phyloP scores from a whole-genome alignment of 2,888 invertebrate species.

The Epinotia brunnichana region DNA sequence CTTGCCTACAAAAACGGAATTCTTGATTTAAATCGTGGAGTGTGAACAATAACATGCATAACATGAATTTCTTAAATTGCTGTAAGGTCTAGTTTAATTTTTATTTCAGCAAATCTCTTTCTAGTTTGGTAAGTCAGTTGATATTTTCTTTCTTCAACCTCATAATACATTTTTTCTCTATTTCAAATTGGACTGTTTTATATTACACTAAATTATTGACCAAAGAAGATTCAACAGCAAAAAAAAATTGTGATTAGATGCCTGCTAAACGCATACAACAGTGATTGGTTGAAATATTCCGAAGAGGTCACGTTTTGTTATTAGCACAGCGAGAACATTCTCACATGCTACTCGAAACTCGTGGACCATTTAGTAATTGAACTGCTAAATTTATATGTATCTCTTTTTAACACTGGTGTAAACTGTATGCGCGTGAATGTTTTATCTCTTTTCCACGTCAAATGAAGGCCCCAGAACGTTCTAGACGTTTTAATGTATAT shows the following conservation, averaged over 20 bases:
- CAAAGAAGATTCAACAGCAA: background rate
- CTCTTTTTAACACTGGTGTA: constrained; percentile 62
- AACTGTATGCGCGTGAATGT: constrained; percentile 42
- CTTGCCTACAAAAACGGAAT: too few species aligned
- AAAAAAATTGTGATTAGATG: constrained; percentile 12
- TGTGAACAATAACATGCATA: too few species aligned
- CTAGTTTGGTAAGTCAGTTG: too few species aligned
- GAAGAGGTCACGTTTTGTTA: constrained; percentile 7
- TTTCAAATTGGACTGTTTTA: constrained; percentile 20
- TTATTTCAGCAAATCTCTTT: too few species aligned
- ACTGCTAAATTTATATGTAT: constrained; percentile 64
- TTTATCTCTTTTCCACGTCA: constrained; percentile 64
- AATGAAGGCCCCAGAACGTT: constrained; percentile 86
- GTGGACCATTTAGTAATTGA: constrained; percentile 39
- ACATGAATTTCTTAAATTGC: too few species aligned
- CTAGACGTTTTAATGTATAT: constrained; percentile 87
- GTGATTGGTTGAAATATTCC: constrained; percentile 30
- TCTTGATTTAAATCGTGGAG: too few species aligned
- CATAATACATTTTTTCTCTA: constrained; percentile 6
- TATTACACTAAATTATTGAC: constrained; percentile 32
- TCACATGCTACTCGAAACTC: constrained; percentile 37
- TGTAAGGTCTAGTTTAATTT: too few species aligned
- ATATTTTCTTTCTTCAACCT: background rate
- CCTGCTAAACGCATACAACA: too few species aligned
- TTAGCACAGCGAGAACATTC: constrained; percentile 26